Percentiles rank a stretch among this genome's conserved stretches.
Evolutionary conservation across 2,888 invertebrate species (phyloP).

Genomic region (Lasioglossum lativentre): DNA sequence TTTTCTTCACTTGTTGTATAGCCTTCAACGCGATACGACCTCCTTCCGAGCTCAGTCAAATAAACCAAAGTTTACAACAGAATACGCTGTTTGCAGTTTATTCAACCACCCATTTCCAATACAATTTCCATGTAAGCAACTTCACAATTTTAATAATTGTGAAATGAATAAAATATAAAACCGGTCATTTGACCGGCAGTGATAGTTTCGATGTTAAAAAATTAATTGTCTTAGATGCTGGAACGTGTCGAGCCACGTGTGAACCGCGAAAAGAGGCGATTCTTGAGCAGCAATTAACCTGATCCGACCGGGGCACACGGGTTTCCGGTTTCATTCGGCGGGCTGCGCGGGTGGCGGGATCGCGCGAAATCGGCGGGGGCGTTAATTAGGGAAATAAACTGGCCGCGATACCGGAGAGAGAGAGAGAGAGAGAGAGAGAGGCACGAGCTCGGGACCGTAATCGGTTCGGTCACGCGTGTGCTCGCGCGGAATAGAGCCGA

Average conservation of each 20-base stretch:
- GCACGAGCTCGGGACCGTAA: slow-evolving; percentile 8
- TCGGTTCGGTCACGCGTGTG: slow-evolving; percentile 23
- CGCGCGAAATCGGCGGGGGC: not conserved
- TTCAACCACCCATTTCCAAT: too few species aligned
- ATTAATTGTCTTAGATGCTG: not conserved
- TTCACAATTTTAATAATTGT: too few species aligned
- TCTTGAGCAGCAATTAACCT: slow-evolving; percentile 22
- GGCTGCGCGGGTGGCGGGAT: too few species aligned
- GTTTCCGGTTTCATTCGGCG: not conserved
- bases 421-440: not conserved
- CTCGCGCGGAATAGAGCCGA: slow-evolving; percentile 16
- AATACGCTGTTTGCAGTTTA: too few species aligned
- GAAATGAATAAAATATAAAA: too few species aligned
- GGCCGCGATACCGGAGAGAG: not conserved
- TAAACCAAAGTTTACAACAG: too few species aligned
- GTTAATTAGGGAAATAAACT: slow-evolving; percentile 48
- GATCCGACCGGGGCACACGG: not conserved
- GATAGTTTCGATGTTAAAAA: too few species aligned
- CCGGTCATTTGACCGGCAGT: too few species aligned
- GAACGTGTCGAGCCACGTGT: not conserved
- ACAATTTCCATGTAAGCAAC: too few species aligned
- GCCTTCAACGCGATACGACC: too few species aligned
- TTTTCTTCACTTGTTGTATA: too few species aligned
- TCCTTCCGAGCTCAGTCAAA: too few species aligned
- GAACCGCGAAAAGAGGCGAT: not conserved